Evolutionary conservation across 2,888 invertebrate species (phyloP).

Genomic region (Caenorhabditis sp.): DNA sequence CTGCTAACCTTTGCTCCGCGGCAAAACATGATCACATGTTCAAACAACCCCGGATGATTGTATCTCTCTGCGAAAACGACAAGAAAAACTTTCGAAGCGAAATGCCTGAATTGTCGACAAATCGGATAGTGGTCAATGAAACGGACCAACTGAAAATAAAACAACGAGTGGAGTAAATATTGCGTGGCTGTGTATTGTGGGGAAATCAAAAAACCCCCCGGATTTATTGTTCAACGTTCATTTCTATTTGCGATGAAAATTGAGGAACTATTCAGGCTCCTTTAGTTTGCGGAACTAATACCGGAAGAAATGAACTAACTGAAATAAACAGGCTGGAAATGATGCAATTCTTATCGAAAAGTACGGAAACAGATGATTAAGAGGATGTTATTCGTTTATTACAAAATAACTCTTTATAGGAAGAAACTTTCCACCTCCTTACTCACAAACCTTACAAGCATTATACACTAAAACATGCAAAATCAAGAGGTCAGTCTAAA

Average conservation of each 20-base stretch:
- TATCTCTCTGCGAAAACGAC: background rate
- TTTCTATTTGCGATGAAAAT: slow-evolving; percentile 23
- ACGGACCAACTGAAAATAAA: background rate
- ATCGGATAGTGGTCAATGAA: slow-evolving; percentile 22
- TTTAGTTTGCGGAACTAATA: background rate
- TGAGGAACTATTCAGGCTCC: background rate
- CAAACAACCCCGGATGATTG: slow-evolving; percentile 21
- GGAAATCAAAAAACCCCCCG: no score
- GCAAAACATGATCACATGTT: slow-evolving; percentile 53
- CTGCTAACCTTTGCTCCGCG: slow-evolving; percentile 45
- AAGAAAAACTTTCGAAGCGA: slow-evolving; percentile 13
- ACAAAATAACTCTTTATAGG: no score
- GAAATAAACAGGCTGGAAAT: no score
- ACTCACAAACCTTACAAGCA: no score
- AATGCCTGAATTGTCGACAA: slow-evolving; percentile 15
- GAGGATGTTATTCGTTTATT: no score
- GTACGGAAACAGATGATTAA: no score
- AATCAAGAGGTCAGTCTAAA: no score
- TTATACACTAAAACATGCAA: no score
- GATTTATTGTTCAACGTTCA: no score
- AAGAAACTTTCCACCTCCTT: no score
- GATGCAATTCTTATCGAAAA: no score
- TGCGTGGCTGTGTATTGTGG: background rate
- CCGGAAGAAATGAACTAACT: no score
- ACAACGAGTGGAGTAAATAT: slow-evolving; percentile 23